Evolutionary conservation across 2,113 vertebrate genomes (phyloP).

Genomic region (Trematomus loennbergii): DNA sequence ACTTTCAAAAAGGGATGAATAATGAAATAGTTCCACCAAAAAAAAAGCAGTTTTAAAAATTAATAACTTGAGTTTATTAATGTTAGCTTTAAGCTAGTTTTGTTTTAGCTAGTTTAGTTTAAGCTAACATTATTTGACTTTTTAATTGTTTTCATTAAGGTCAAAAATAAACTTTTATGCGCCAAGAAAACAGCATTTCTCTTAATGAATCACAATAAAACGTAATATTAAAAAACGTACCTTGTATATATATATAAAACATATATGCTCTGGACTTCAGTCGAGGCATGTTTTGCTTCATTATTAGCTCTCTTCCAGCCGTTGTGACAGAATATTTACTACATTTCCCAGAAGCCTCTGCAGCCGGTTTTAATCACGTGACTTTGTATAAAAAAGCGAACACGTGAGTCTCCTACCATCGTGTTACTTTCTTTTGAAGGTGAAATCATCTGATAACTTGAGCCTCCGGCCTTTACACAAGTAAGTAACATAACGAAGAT

Average conservation of each 20-base stretch:
- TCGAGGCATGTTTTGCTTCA: no score
- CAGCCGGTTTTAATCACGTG: not conserved
- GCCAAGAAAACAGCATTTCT: not conserved
- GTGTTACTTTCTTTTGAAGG: constrained; percentile 64
- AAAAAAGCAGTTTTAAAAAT: no score
- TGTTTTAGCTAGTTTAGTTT: not conserved
- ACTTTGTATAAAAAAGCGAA: not conserved
- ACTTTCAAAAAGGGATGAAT: no score
- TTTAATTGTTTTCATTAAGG: not conserved
- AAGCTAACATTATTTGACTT: not conserved
- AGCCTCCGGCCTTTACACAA: not conserved
- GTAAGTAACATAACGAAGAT: constrained; percentile 28
- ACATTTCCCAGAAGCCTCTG: constrained; percentile 64
- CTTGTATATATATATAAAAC: not conserved
- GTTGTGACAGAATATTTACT: constrained; percentile 6
- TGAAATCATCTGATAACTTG: constrained; percentile 8
- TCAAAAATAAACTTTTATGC: not conserved
- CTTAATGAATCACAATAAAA: not conserved
- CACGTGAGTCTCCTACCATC: not conserved
- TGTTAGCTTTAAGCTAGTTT: no score
- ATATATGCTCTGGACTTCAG: not conserved
- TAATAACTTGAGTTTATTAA: no score
- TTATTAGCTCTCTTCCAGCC: not conserved
- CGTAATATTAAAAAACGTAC: not conserved
- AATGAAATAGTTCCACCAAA: no score